phyloP scores from a whole-genome alignment of 1,140 invertebrate species.

The Hyphantria cunea region DNA sequence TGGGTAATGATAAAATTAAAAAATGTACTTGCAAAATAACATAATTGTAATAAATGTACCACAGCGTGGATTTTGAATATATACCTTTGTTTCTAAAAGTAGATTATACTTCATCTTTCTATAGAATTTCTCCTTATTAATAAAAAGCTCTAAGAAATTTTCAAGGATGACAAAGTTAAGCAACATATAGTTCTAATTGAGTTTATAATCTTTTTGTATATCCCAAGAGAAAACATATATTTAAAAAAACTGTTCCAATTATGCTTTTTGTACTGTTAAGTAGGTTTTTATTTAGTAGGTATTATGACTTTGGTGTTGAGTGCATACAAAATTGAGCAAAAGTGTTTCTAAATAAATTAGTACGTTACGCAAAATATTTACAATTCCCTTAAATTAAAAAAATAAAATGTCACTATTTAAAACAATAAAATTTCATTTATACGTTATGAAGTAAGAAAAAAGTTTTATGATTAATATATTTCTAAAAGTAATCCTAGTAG shows the following conservation, averaged over 20 bases:
- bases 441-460: not conserved
- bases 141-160: no score
- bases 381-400: constrained; percentile 59
- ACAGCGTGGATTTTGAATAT: no score
- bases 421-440: constrained; percentile 53
- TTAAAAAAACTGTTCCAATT: constrained; percentile 42
- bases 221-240: constrained; percentile 3
- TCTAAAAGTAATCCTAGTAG: constrained; percentile 65
- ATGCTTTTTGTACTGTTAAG: constrained; percentile 77
- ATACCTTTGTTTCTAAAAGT: no score
- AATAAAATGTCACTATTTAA: constrained; percentile 73
- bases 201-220: no score
- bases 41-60: no score
- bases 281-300: constrained; percentile 59
- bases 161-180: not conserved
- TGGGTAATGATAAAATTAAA: no score
- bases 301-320: constrained; percentile 80
- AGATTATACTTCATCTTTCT: no score
- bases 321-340: constrained; percentile 79
- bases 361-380: constrained; percentile 64
- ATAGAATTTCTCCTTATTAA: no score
- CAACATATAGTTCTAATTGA: constrained; percentile 3
- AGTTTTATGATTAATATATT: constrained; percentile 7
- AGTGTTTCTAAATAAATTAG: constrained; percentile 79
- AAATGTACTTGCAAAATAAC: no score